Evolutionary conservation across 2,113 vertebrate genomes (phyloP).

Genomic region (Carassius gibelio): DNA sequence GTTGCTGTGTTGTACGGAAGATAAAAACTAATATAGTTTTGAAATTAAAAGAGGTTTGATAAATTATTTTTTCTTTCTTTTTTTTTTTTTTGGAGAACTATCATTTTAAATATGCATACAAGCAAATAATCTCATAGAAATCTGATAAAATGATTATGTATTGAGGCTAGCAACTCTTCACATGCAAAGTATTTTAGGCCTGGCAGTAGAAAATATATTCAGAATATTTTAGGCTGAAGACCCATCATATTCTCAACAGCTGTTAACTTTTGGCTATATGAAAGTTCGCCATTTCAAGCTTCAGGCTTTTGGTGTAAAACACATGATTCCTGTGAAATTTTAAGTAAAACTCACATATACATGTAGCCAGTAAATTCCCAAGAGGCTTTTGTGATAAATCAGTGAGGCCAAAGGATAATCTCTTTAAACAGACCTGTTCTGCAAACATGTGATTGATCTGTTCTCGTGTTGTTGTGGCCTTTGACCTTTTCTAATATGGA

Average conservation of each 20-base stretch:
- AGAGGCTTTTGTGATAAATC: slow-evolving; percentile 6
- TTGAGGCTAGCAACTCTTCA: background rate
- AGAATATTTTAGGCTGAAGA: too few species aligned
- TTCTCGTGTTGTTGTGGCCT: background rate
- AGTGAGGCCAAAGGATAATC: background rate
- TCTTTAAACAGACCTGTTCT: background rate
- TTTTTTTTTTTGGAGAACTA: too few species aligned
- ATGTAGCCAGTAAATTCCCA: background rate
- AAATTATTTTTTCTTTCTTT: too few species aligned
- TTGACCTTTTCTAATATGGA: background rate
- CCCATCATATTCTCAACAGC: background rate
- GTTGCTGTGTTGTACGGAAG: background rate
- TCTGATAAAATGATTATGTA: background rate
- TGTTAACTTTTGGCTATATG: background rate
- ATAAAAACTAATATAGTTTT: background rate
- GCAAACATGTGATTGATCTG: background rate
- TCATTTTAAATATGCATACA: background rate
- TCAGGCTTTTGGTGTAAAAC: background rate
- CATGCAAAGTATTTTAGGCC: background rate
- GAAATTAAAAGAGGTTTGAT: too few species aligned
- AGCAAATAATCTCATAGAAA: background rate
- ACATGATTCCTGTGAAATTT: background rate
- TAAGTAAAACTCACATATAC: background rate
- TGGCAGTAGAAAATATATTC: background rate
- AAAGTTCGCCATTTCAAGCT: background rate